Conservation (phyloP, 2,113 vertebrate genomes). For the Bubo bubo region DNA sequence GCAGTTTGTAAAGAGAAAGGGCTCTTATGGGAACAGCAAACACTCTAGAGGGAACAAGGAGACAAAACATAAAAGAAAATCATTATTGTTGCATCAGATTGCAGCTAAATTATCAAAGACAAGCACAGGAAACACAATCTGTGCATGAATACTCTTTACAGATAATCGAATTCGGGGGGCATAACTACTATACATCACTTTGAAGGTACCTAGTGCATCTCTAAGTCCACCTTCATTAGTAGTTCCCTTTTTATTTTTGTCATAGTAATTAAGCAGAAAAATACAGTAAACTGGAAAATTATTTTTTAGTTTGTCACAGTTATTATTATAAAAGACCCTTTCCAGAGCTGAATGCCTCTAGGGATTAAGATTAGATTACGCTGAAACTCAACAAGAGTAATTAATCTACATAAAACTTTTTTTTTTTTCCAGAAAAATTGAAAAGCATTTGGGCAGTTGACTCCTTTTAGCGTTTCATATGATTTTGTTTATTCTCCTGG, state of each 20-base stretch:
- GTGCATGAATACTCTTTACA: neutral
- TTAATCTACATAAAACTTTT: neutral
- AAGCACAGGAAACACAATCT: neutral
- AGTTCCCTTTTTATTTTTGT: neutral
- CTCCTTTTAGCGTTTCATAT: neutral
- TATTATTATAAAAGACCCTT: neutral
- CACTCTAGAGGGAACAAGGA: neutral
- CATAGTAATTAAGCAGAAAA: constrained; percentile 24
- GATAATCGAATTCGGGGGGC: neutral
- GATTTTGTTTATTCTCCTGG: neutral
- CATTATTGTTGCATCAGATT: neutral
- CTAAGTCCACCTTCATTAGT: neutral
- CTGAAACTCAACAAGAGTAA: neutral
- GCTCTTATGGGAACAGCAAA: constrained; percentile 11
- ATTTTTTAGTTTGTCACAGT: neutral
- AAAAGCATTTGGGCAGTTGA: neutral
- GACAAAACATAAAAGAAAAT: neutral
- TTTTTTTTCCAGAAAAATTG: neutral
- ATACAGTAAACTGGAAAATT: neutral
- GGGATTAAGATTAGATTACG: neutral
- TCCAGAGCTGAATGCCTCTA: neutral
- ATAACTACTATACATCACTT: neutral
- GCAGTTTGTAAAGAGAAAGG: constrained; percentile 23
- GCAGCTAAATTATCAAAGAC: constrained; percentile 37
- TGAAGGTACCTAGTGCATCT: neutral